Percentiles rank a stretch among this genome's conserved stretches.
Conservation (phyloP, 2,113 vertebrate species). For the Heterochromis multidens region DNA sequence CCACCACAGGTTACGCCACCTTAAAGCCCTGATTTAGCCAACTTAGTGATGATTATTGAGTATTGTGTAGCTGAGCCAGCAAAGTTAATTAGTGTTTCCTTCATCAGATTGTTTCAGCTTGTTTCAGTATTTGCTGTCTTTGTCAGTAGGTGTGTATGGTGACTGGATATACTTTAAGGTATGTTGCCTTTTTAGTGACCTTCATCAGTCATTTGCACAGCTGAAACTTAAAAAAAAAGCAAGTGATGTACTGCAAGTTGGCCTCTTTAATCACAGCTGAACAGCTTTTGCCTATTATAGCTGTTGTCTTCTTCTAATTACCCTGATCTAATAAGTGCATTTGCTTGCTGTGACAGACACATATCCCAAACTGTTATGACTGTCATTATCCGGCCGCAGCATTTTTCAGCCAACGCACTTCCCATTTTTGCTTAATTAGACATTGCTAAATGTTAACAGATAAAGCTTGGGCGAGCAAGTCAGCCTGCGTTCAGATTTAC, state of each 20-base stretch:
- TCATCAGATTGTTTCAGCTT: background rate
- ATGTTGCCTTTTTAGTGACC: slow-evolving; percentile 4
- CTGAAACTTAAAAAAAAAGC: slow-evolving; percentile 9
- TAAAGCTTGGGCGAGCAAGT: slow-evolving; percentile 63
- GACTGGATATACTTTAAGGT: background rate
- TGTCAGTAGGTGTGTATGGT: background rate
- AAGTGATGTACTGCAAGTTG: background rate
- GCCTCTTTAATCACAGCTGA: slow-evolving; percentile 50
- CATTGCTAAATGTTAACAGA: slow-evolving; percentile 69
- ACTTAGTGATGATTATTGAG: background rate
- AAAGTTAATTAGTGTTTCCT: slow-evolving; percentile 14
- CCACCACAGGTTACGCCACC: background rate
- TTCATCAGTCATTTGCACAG: slow-evolving; percentile 5
- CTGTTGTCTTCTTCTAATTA: slow-evolving; percentile 66
- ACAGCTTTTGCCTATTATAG: slow-evolving; percentile 33
- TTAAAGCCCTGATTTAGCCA: background rate
- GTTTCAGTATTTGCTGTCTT: background rate
- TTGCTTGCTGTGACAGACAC: slow-evolving; percentile 59
- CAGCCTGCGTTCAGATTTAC: slow-evolving; percentile 63
- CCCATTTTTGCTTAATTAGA: slow-evolving; percentile 69
- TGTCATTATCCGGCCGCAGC: slow-evolving; percentile 51
- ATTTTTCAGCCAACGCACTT: slow-evolving; percentile 34
- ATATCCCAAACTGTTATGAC: slow-evolving; percentile 65
- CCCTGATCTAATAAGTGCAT: slow-evolving; percentile 66
- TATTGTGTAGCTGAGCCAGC: background rate